Evolutionary conservation across 2,113 vertebrate genomes (phyloP).

Genomic region (Psophia crepitans): DNA sequence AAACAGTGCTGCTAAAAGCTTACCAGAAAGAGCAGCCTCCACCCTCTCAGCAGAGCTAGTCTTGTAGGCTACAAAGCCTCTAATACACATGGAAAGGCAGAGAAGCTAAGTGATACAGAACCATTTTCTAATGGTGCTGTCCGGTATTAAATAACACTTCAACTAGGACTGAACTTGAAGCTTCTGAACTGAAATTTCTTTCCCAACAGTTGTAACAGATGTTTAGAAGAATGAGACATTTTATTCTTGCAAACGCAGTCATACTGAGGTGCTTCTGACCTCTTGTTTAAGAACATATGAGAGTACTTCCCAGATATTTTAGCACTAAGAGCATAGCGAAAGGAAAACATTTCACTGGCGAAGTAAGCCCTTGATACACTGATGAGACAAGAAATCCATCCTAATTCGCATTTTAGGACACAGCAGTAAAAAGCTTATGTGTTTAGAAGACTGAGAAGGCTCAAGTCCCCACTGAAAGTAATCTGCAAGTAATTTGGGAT

Average conservation of each 20-base stretch:
- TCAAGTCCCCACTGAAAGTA: conserved; percentile 4
- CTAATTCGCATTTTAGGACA: neutral
- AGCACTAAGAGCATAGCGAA: neutral
- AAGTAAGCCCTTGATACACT: neutral
- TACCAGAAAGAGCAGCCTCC: neutral
- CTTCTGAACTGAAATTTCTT: neutral
- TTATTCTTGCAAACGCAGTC: neutral
- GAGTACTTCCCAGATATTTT: neutral
- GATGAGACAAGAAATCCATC: neutral
- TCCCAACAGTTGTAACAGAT: neutral
- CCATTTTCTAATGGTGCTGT: neutral
- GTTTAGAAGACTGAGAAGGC: conserved; percentile 1
- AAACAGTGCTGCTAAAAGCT: neutral
- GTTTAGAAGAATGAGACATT: neutral
- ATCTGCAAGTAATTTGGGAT: conserved; percentile 11
- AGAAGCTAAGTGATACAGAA: neutral
- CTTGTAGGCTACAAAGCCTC: neutral
- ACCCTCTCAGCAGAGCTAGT: neutral
- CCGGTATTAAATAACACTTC: neutral
- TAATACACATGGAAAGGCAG: neutral
- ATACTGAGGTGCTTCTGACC: neutral
- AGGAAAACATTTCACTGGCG: conserved; percentile 13
- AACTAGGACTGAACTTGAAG: neutral
- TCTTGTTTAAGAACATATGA: neutral
- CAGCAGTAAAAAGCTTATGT: neutral